These are phyloP conservation scores for Atherinomorus stipes DNA, from an alignment of 2,113 vertebrate species.

Conservation along the genomic window DNA sequence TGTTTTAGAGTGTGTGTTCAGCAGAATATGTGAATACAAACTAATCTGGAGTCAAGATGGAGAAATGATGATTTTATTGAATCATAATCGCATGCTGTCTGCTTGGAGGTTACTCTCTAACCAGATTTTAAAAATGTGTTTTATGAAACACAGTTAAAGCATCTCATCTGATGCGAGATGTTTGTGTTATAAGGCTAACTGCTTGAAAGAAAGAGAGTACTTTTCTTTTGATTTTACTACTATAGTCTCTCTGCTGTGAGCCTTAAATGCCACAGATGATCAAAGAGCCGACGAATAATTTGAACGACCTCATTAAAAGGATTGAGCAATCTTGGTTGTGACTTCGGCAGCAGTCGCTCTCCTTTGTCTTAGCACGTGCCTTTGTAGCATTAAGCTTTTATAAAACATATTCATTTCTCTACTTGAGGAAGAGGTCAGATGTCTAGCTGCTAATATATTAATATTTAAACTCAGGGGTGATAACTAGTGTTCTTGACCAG, in stretches of 20 bases:
- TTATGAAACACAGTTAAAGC: slow-evolving; percentile 2
- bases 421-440: too few species aligned
- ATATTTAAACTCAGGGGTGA: slow-evolving; percentile 59
- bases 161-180: not conserved
- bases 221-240: not conserved
- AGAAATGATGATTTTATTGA: not conserved
- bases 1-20: slow-evolving; percentile 33
- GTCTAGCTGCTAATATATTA: slow-evolving; percentile 1
- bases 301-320: not conserved
- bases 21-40: not conserved
- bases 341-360: not conserved
- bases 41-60: not conserved
- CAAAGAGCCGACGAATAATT: not conserved
- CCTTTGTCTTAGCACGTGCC: slow-evolving; percentile 10
- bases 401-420: not conserved
- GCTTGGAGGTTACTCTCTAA: not conserved
- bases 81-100: not conserved
- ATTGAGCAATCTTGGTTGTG: slow-evolving; percentile 3
- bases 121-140: slow-evolving; percentile 20
- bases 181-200: not conserved
- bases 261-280: slow-evolving; percentile 11
- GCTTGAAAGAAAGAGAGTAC: not conserved
- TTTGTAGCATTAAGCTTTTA: not conserved
- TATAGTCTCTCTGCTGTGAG: not conserved
- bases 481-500: slow-evolving; percentile 1